Percentiles rank a stretch among this genome's conserved stretches.
Conservation (phyloP, 2,797 vertebrate species). For the Xenops minutus region DNA sequence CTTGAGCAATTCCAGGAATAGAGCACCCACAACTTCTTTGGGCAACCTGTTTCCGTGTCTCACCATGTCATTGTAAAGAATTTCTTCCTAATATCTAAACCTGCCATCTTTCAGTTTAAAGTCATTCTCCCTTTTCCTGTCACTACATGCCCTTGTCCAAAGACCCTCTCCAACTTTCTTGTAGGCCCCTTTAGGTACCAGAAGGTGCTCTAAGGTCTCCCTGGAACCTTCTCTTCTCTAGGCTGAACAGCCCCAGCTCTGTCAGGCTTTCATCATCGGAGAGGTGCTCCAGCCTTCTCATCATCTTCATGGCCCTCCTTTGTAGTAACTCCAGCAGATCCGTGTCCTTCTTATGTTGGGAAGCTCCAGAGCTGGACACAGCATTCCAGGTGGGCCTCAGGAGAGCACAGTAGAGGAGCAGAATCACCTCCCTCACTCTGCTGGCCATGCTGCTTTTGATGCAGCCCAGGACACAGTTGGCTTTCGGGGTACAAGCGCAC, state of each 20-base stretch:
- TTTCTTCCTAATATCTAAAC: background rate
- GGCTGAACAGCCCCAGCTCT: background rate
- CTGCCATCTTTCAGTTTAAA: background rate
- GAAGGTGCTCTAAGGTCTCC: background rate
- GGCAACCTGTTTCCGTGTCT: background rate
- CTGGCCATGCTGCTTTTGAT: background rate
- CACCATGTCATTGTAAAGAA: background rate
- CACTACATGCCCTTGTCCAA: background rate
- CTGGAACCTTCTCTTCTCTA: background rate
- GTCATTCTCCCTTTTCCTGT: background rate
- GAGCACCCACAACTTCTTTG: background rate
- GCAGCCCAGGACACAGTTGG: background rate
- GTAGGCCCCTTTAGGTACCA: background rate
- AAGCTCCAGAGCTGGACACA: background rate
- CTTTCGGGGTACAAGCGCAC: background rate
- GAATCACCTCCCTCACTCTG: background rate
- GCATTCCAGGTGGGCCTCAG: background rate
- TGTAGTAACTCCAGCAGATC: background rate
- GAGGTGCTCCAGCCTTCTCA: background rate
- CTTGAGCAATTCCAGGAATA: background rate
- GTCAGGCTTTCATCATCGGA: background rate
- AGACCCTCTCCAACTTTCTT: background rate
- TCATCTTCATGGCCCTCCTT: background rate
- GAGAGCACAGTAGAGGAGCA: background rate
- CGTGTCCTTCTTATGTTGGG: background rate